Evolutionary conservation across 1,140 invertebrate genomes (phyloP), one percentile per base, ranked within the genome.

Genomic region (Leptinotarsa undecemlineata): DNA sequence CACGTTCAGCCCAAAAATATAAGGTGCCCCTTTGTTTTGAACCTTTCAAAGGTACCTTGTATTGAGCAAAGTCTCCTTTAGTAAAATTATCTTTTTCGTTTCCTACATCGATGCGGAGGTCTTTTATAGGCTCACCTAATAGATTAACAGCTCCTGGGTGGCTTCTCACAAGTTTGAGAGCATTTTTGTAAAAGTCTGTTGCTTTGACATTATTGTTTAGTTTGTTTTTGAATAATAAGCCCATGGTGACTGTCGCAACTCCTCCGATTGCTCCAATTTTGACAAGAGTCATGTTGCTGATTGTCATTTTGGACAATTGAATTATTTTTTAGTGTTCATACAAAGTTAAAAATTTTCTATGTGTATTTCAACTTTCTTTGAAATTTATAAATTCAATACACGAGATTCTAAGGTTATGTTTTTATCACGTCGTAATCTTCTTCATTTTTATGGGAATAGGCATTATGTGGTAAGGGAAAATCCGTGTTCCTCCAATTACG

Each of bases 51-150:
- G 89, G 87, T 20, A 92, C 85, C 83, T 88, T 83, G 84, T 90
- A 90, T 76, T 88, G 85, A 8, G 90, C 91, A 13, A 76, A 81
- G 15, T 84, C 78, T 11, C 83, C 86, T 78, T 89, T 86, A 74
- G 86, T 87, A 75, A 80, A 87, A 82, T 91, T 91, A 66, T 87
- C 87, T 74, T 84, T 80, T 6, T 72, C 76, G 77, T 91, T 87
- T 2, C 83, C 85, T 51, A 91, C 80, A 82, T 91, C 88, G 70
- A 91, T 87, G 19, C 84, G 85, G 21, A 85, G 86, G 51, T 90
- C 89, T 82, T 88, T 89, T 8, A 92, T 90, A 1, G 91, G 91
- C 80, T 91, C 88, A 17, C 91, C 91, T 57, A 92, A 81, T 61
- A 90, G 84, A 61, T 86, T 77, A 1, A 90, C 84, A 17, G 90